phyloP scores from a whole-genome alignment of 2,888 invertebrate species.

The Drosophila pseudotakahashii region DNA sequence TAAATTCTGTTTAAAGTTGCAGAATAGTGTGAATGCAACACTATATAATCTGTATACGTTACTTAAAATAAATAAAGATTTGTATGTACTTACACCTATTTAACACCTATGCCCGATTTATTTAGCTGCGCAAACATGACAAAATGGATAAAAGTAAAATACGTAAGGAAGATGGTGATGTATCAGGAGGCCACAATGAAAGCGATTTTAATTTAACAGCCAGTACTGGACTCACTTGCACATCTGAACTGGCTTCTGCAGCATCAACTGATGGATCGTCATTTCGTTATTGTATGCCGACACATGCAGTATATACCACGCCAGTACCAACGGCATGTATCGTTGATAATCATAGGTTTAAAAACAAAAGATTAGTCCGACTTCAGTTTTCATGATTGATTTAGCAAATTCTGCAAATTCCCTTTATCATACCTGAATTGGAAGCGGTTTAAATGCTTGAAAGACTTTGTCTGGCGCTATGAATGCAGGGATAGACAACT shows the following conservation, averaged over 20 bases:
- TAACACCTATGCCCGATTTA: slow-evolving; percentile 52
- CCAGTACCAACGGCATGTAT: slow-evolving; percentile 87
- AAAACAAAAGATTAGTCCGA: neutral
- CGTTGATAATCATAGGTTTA: neutral
- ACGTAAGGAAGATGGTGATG: slow-evolving; percentile 58
- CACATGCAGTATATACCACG: slow-evolving; percentile 87
- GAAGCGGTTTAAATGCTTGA: no score
- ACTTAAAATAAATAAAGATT: neutral
- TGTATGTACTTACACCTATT: slow-evolving; percentile 21
- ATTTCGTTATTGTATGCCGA: slow-evolving; percentile 87
- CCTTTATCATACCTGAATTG: neutral
- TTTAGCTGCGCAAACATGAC: slow-evolving; percentile 82
- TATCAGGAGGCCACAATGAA: slow-evolving; percentile 45
- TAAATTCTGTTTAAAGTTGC: neutral
- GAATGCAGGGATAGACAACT: no score
- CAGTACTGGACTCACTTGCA: slow-evolving; percentile 27
- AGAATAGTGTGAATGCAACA: neutral
- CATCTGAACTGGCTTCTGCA: slow-evolving; percentile 39
- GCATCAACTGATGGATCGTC: slow-evolving; percentile 76
- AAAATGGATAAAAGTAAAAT: slow-evolving; percentile 76
- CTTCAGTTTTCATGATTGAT: neutral
- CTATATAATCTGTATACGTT: neutral
- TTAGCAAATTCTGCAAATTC: neutral
- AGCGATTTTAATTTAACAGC: slow-evolving; percentile 37
- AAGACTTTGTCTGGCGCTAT: no score